phyloP scores from a whole-genome alignment of 1,140 invertebrate genomes.

The Hydropsyche tenuis region DNA sequence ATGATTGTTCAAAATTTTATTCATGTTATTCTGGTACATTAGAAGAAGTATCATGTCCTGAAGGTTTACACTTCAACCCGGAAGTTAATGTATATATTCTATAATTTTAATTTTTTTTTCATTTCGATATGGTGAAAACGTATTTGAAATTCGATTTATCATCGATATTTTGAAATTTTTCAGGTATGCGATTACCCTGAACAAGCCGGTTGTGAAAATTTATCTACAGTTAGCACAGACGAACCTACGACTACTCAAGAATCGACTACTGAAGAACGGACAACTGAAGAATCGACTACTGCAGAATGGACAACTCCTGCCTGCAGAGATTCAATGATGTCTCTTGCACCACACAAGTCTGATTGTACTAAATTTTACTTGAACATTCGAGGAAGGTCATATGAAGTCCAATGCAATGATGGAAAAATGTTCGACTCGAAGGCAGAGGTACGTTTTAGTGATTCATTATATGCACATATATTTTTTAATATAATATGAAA shows the following conservation, averaged over 20 bases:
- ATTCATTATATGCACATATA: too few relatives aligned
- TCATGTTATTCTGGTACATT: neutral
- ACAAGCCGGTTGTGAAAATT: too few relatives aligned
- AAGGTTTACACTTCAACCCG: neutral
- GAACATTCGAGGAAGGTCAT: neutral
- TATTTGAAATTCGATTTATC: too few relatives aligned
- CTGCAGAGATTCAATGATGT: too few relatives aligned
- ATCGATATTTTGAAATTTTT: too few relatives aligned
- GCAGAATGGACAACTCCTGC: neutral
- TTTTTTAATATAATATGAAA: too few relatives aligned
- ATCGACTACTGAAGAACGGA: conserved; percentile 1
- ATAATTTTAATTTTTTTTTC: too few relatives aligned
- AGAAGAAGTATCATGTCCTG: neutral
- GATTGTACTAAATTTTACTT: conserved; percentile 17
- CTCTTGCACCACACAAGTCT: neutral
- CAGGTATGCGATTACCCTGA: too few relatives aligned
- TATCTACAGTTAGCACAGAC: too few relatives aligned
- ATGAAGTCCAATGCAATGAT: neutral
- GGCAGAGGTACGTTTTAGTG: too few relatives aligned
- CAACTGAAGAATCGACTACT: neutral
- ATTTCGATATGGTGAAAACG: too few relatives aligned
- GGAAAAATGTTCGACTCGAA: neutral
- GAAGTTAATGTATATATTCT: too few relatives aligned
- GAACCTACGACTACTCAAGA: neutral
- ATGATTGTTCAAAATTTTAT: conserved; percentile 13